Conservation (phyloP, 2,113 vertebrate genomes). For the Oostethus manadensis region DNA sequence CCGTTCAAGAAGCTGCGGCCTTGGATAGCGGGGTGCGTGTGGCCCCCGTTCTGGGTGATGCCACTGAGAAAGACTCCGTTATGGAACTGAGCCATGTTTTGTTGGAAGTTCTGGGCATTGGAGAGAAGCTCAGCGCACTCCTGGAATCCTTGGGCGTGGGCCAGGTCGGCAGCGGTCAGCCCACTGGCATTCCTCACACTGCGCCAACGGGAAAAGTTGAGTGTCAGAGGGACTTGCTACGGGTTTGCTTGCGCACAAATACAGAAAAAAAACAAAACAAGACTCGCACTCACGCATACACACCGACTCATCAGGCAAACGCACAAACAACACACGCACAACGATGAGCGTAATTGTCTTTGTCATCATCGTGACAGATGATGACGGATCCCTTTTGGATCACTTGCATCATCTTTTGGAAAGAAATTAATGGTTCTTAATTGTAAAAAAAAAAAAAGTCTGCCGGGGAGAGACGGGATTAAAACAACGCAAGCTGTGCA, state of each 20-base stretch:
- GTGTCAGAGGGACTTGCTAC: slow-evolving; percentile 72
- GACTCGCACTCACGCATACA: slow-evolving; percentile 25
- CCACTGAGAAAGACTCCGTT: slow-evolving; percentile 78
- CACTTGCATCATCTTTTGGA: slow-evolving; percentile 43
- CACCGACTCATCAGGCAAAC: slow-evolving; percentile 29
- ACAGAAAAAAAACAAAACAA: slow-evolving; percentile 25
- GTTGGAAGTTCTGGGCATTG: slow-evolving; percentile 88
- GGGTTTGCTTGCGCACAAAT: slow-evolving; percentile 31
- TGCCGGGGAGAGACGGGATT: slow-evolving; percentile 55
- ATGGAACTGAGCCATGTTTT: slow-evolving; percentile 68
- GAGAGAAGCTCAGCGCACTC: slow-evolving; percentile 93
- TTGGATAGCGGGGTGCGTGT: slow-evolving; percentile 71
- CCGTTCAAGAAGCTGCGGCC: slow-evolving; percentile 74
- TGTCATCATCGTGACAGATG: slow-evolving; percentile 65
- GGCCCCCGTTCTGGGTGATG: slow-evolving; percentile 76
- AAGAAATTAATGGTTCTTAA: slow-evolving; percentile 36
- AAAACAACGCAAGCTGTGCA: slow-evolving; percentile 33
- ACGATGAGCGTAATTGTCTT: slow-evolving; percentile 42
- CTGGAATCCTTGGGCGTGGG: slow-evolving; percentile 94
- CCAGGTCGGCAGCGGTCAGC: slow-evolving; percentile 97
- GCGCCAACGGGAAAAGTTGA: slow-evolving; percentile 77
- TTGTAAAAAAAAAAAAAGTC: slow-evolving; percentile 35
- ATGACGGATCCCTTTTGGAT: slow-evolving; percentile 65
- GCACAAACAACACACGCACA: slow-evolving; percentile 39
- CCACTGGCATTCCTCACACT: slow-evolving; percentile 98